These are phyloP conservation scores for Bufotes viridis DNA, from an alignment of 2,797 vertebrate genomes.

Conservation along the genomic window DNA sequence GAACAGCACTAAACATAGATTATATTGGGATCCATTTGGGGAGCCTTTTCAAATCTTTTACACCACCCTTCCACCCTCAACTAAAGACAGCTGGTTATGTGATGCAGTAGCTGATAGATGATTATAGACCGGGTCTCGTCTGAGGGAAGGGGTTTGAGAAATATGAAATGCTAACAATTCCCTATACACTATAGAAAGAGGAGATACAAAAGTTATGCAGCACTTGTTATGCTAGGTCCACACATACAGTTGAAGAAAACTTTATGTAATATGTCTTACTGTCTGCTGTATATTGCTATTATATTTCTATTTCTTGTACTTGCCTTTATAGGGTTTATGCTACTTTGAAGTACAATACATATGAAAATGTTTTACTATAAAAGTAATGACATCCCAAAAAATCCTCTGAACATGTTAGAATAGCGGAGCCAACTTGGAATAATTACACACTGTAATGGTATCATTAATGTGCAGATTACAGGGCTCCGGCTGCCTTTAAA, in stretches of 20 bases:
- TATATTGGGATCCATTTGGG: background rate
- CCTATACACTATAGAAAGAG: background rate
- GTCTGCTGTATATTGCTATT: background rate
- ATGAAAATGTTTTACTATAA: background rate
- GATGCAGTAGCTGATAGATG: background rate
- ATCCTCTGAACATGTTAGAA: background rate
- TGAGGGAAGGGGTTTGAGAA: background rate
- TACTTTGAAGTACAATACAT: background rate
- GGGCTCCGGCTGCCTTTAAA: background rate
- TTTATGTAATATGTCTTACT: background rate
- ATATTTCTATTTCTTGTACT: background rate
- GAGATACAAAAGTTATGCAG: background rate
- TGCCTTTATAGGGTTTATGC: background rate
- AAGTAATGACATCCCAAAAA: background rate
- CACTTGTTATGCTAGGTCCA: background rate
- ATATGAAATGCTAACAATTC: background rate
- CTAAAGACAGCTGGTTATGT: background rate
- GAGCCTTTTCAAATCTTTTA: background rate
- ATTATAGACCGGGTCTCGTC: too few relatives aligned
- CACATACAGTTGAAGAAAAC: background rate
- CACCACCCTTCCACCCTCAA: background rate
- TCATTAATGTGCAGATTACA: constrained; percentile 26
- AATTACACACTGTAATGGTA: constrained; percentile 32
- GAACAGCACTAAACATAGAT: too few relatives aligned
- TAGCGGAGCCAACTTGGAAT: constrained; percentile 20